phyloP scores from a whole-genome alignment of 37 sponge, comb jelly and placozoan genomes.

The Petrosia ficiformis region DNA sequence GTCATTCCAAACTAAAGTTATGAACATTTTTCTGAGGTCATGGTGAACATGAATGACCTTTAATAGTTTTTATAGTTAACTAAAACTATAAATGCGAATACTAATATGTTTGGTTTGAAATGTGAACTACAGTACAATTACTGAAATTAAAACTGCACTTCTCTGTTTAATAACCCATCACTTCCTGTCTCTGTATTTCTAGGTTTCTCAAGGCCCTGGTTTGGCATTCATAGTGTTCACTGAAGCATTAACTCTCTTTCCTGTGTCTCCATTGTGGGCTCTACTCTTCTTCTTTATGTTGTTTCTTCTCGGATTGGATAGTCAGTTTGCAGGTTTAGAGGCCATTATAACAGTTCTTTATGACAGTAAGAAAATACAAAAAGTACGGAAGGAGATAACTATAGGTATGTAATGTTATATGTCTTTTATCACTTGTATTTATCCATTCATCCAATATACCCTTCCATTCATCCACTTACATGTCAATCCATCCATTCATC shows the following conservation, averaged over 20 bases:
- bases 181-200: not conserved
- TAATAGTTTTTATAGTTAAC: not conserved
- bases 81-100: too few relatives aligned
- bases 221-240: slow-evolving; percentile 89
- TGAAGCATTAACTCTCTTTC: slow-evolving; percentile 75
- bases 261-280: slow-evolving; percentile 87
- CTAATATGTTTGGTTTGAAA: too few relatives aligned
- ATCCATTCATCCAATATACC: too few relatives aligned
- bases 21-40: too few relatives aligned
- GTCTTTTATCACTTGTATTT: not conserved
- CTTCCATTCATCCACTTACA: too few relatives aligned
- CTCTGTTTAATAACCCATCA: not conserved
- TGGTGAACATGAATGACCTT: too few relatives aligned
- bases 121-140: too few relatives aligned
- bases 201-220: slow-evolving; percentile 87
- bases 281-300: slow-evolving; percentile 96
- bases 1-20: too few relatives aligned
- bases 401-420: slow-evolving; percentile 33
- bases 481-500: too few relatives aligned
- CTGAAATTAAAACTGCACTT: too few relatives aligned
- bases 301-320: slow-evolving; percentile 84
- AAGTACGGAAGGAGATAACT: slow-evolving; percentile 70
- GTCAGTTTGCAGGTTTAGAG: slow-evolving; percentile 91
- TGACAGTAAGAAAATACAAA: slow-evolving; percentile 60
- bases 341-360: slow-evolving; percentile 63